phyloP scores from a whole-genome alignment of 1,140 invertebrate genomes.

The Phthorimaea operculella region DNA sequence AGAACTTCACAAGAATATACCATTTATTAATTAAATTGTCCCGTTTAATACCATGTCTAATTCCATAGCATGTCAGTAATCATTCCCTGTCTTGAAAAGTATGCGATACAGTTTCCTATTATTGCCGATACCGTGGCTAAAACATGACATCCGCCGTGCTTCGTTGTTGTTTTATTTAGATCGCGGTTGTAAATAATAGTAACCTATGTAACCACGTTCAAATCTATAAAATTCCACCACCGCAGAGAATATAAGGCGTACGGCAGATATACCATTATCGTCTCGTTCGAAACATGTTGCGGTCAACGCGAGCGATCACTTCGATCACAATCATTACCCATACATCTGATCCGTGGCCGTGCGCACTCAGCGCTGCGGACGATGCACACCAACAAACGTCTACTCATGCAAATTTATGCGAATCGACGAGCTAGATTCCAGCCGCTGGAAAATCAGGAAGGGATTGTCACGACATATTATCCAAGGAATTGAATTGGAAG shows the following conservation, averaged over 20 bases:
- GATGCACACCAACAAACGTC: constrained; percentile 33
- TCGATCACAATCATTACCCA: constrained; percentile 50
- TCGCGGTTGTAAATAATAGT: constrained; percentile 12
- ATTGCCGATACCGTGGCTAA: too few species aligned
- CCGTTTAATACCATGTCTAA: too few species aligned
- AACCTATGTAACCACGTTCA: constrained; percentile 25
- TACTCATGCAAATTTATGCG: constrained; percentile 34
- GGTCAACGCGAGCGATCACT: constrained; percentile 48
- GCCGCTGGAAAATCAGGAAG: constrained; percentile 41
- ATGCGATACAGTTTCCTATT: too few species aligned
- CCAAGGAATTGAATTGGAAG: constrained; percentile 53
- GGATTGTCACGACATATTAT: constrained; percentile 53
- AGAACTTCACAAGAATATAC: not conserved
- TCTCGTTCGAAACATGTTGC: constrained; percentile 54
- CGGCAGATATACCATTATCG: constrained; percentile 43
- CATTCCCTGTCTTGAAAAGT: too few species aligned
- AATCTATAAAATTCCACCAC: constrained; percentile 38
- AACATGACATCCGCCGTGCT: not conserved
- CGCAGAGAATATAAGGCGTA: constrained; percentile 38
- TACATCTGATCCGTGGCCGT: constrained; percentile 26
- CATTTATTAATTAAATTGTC: too few species aligned
- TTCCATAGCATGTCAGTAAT: too few species aligned
- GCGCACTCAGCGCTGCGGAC: constrained; percentile 29
- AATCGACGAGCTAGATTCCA: constrained; percentile 31
- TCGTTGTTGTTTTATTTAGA: not conserved